Evolutionary conservation across 2,113 vertebrate species (phyloP).

Genomic region (Andinoacara biseriatus): DNA sequence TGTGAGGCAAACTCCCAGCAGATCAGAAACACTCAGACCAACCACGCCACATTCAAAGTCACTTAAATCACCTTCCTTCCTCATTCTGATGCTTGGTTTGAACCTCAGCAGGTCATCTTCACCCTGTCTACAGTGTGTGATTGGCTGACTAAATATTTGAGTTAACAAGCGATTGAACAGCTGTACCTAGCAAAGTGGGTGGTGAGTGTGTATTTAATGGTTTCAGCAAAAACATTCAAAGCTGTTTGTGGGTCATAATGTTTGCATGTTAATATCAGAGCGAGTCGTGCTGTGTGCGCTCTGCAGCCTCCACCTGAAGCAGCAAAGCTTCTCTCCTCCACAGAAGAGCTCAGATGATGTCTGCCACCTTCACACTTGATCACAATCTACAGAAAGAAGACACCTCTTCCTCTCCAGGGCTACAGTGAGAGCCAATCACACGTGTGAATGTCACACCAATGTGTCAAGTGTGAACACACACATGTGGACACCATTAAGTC

Average conservation of each 20-base stretch:
- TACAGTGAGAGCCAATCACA: not conserved
- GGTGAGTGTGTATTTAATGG: not conserved
- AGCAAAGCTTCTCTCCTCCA: too few species aligned
- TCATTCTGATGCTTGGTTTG: not conserved
- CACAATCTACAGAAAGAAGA: conserved; percentile 3
- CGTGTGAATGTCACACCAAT: conserved; percentile 10
- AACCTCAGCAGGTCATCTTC: not conserved
- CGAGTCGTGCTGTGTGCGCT: too few species aligned
- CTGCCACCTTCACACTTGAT: not conserved
- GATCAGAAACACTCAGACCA: not conserved
- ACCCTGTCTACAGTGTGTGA: not conserved
- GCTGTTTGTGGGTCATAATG: not conserved
- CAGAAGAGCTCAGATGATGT: not conserved
- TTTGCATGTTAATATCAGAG: too few species aligned
- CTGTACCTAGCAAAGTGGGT: not conserved
- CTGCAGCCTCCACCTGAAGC: not conserved
- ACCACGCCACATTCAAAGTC: not conserved
- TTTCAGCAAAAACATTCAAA: not conserved
- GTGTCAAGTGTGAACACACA: conserved; percentile 10
- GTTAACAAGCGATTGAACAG: not conserved
- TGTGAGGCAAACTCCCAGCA: not conserved
- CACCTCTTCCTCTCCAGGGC: not conserved
- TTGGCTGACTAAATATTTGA: not conserved
- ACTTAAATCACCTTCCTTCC: not conserved
- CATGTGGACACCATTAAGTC: conserved; percentile 3